Evolutionary conservation across 2,113 vertebrate genomes (phyloP).

Genomic region (Neopipo cinnamomea): DNA sequence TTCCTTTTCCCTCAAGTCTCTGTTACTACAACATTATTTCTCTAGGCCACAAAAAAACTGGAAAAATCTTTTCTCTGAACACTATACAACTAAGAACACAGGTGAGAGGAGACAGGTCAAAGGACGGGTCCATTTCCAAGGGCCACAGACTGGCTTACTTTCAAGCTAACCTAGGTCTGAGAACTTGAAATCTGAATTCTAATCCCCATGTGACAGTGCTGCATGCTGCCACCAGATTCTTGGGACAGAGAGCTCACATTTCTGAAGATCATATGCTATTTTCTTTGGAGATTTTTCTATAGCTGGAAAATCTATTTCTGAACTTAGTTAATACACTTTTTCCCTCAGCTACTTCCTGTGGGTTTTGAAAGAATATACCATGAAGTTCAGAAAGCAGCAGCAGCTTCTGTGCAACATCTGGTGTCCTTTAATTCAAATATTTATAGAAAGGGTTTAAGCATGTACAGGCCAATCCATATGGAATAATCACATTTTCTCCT

Average conservation of each 20-base stretch:
- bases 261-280: slow-evolving; percentile 41
- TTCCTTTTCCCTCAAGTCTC: neutral
- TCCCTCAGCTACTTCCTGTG: slow-evolving; percentile 54
- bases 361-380: slow-evolving; percentile 60
- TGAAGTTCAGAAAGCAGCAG: slow-evolving; percentile 44
- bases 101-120: neutral
- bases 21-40: neutral
- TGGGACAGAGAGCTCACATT: slow-evolving; percentile 23
- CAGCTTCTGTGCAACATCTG: slow-evolving; percentile 65
- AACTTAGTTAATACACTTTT: slow-evolving; percentile 65
- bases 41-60: neutral
- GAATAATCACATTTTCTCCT: slow-evolving; percentile 18
- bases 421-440: slow-evolving; percentile 53
- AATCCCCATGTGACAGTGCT: neutral
- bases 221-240: slow-evolving; percentile 19
- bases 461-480: slow-evolving; percentile 15
- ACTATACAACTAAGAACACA: neutral
- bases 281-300: slow-evolving; percentile 46
- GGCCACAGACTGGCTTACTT: neutral
- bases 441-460: slow-evolving; percentile 37
- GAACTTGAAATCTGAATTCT: neutral
- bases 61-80: neutral
- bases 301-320: slow-evolving; percentile 61
- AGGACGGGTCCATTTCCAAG: neutral
- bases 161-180: neutral